Percentiles rank a stretch among this genome's conserved stretches.
These are phyloP conservation scores for Yasuhikotakia modesta DNA, from an alignment of 2,797 vertebrate genomes.

Conservation along the genomic window DNA sequence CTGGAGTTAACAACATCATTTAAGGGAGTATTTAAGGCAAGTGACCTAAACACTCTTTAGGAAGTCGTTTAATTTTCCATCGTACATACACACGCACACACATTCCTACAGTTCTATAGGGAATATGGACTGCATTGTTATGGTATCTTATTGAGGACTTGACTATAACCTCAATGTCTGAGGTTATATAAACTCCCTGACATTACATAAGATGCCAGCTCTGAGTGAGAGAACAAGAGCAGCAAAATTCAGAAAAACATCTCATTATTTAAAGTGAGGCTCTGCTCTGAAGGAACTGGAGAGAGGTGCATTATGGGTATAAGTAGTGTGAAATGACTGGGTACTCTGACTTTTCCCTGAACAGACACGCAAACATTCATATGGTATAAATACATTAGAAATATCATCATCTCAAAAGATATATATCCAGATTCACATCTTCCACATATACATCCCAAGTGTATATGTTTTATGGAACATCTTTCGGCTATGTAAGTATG, in stretches of 20 bases:
- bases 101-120: conserved; percentile 15
- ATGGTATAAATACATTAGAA: neutral
- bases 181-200: conserved; percentile 45
- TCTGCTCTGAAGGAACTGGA: conserved; percentile 18
- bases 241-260: neutral
- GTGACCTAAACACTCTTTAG: neutral
- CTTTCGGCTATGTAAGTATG: neutral
- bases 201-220: conserved; percentile 22
- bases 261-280: conserved; percentile 17
- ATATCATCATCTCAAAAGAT: neutral
- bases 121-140: conserved; percentile 68
- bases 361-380: neutral
- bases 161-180: no score
- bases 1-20: neutral
- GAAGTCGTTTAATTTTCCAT: neutral
- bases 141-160: conserved; percentile 51
- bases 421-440: neutral
- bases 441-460: conserved; percentile 2
- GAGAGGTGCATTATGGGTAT: conserved; percentile 12
- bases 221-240: conserved; percentile 11
- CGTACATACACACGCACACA: conserved; percentile 1
- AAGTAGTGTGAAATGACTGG: neutral
- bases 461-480: conserved; percentile 13
- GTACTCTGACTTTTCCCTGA: neutral
- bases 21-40: neutral